phyloP scores from a whole-genome alignment of 1,140 invertebrate genomes.

The Apis laboriosa region DNA sequence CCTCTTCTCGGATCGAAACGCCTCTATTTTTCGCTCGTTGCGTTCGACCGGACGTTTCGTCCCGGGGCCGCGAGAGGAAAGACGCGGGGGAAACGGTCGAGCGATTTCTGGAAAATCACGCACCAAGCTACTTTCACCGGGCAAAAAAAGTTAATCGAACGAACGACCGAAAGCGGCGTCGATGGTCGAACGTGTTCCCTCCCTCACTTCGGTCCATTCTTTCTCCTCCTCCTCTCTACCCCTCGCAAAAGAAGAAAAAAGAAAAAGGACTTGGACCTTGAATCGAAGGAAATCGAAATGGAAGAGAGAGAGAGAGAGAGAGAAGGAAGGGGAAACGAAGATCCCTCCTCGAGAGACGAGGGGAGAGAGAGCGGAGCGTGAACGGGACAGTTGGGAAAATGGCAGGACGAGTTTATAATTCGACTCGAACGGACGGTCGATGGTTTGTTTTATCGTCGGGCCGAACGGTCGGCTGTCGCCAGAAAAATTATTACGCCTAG shows the following conservation, averaged over 20 bases:
- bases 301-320: too few species aligned
- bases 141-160: conserved; percentile 2
- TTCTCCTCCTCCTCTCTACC: conserved; percentile 6
- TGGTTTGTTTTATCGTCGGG: conserved; percentile 58
- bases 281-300: too few species aligned
- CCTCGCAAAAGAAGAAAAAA: not conserved
- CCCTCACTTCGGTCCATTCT: not conserved
- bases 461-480: conserved; percentile 43
- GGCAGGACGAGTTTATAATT: conserved; percentile 53
- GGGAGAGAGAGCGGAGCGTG: not conserved
- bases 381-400: not conserved
- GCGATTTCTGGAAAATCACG: conserved; percentile 37
- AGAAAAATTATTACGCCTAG: conserved; percentile 55
- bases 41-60: not conserved
- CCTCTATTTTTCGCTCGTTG: too few species aligned
- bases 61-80: not conserved
- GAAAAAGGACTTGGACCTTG: too few species aligned
- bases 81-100: not conserved
- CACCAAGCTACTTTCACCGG: conserved; percentile 10
- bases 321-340: not conserved
- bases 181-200: conserved; percentile 21
- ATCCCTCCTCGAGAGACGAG: too few species aligned
- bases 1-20: not conserved
- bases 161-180: conserved; percentile 15
- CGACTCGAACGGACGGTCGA: conserved; percentile 37